Evolutionary conservation across 2,888 invertebrate genomes (phyloP), one percentile per base, ranked within the genome.

Genomic region (Noctua janthe): DNA sequence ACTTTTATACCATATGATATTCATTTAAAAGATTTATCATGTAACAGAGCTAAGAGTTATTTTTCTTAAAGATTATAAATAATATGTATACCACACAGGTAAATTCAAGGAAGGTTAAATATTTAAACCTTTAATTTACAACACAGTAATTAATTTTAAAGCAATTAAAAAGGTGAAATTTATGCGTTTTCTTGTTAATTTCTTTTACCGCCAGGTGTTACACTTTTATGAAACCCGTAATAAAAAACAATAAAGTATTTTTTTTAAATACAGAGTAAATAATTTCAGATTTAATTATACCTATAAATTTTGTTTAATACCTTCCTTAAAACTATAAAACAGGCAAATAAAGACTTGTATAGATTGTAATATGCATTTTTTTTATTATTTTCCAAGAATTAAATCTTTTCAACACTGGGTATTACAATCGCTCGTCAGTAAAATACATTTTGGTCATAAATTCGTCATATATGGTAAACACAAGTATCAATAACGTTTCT

Each of bases 301-400:
- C n/a, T 47, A 81, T 89, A 89, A 87, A 88, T 90, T 86, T 54
- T 64, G 0, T 80, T 86, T 85, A 74, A 82, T 59, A 76, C 79
- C 73, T 88, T 88, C 82, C 74, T 85, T 83, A 39, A 72, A 75
- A 74, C 76, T 67, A 76, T 89, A 84, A 85, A 90, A 85, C 80
- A 84, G 79, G 69, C 39, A 56, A 78, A 71, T 74, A 76, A 75
- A 79, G 56, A 74, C 59, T 81, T 75, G 56, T 71, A 81, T 13
- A 74, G 51, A 81, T 73, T 83, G 73, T 83, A 77, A 72, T 81
- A 67, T 4, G n/a, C 1, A 67, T 70, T 43, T 29, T 29, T 56
- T 29, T n/a, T 71, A 64, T 51, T 76, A 3, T 80, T 80, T 89
- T 75, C 76, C 66, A 59, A 72, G 80, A 82, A 76, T n/a, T 20